Evolutionary conservation across 2,113 vertebrate species (phyloP), one percentile per base, ranked within the genome.

Genomic region (Epinephelus cyanopodus): DNA sequence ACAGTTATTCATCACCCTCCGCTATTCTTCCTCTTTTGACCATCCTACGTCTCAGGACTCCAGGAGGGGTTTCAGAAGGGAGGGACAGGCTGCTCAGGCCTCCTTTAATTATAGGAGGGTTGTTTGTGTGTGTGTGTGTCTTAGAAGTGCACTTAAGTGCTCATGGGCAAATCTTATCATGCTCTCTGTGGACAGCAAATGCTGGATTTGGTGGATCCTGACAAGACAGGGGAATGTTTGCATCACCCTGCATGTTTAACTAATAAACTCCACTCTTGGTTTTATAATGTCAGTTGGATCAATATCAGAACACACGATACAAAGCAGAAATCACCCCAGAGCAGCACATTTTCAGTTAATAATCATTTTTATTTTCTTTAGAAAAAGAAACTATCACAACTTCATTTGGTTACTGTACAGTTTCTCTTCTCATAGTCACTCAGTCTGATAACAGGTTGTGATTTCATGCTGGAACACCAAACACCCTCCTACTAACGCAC

Each of bases 351-450:
- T 29, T 92, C 79, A 89, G 71, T 90, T 90, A 82, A 94, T 87
- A 91, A 88, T 80, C 58, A 84, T 85, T 93, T 93, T 93, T 92
- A 90, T 93, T 95, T 93, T 93, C 85, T 89, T 91, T 93, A 93
- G 85, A 93, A 94, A 94, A 94, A 93, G 83, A 94, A 93, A 93
- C 91, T 93, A 92, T 94, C 75, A 94, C 93, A 94, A 94, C 90
- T 93, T 93, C 84, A 92, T 93, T 94, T 93, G 90, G 86, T 94
- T 93, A 93, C 92, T 94, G 91, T 93, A 94, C 91, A 94, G 85
- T 93, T 92, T 91, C 92, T 93, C 89, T 92, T 90, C 83, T 89
- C 85, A 60, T 91, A 69, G 86, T 92, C 89, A 90, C 88, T 92
- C 88, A 19, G 91, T 92, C 87, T 84, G 87, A 84, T 85, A 87